Evolutionary conservation across 2,888 invertebrate genomes (phyloP).

Genomic region (Flabesymbios commensalis): DNA sequence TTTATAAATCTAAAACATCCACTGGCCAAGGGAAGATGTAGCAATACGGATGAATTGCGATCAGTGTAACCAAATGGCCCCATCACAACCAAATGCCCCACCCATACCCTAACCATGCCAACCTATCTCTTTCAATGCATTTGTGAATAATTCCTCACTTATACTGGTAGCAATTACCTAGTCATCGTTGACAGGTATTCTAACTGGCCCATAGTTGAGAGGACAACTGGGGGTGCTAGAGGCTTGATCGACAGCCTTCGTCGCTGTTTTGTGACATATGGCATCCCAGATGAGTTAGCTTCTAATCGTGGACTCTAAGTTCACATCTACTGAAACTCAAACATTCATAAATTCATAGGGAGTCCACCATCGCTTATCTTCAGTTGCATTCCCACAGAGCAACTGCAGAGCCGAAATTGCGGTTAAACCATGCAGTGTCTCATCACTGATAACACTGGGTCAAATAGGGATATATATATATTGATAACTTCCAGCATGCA

Average conservation of each 20-base stretch:
- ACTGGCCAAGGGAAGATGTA: too few species aligned
- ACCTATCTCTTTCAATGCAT: conserved; percentile 34
- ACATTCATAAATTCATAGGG: conserved; percentile 39
- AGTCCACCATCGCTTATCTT: conserved; percentile 41
- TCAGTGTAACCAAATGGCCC: conserved; percentile 35
- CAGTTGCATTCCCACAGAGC: conserved; percentile 40
- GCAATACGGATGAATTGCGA: conserved; percentile 24
- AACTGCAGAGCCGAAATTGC: conserved; percentile 42
- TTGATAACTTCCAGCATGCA: conserved; percentile 39
- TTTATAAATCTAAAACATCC: too few species aligned
- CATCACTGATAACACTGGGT: conserved; percentile 38
- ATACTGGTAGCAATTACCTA: conserved; percentile 32
- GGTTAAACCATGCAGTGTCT: conserved; percentile 42
- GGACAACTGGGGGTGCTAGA: conserved; percentile 16
- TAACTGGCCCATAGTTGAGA: conserved; percentile 38
- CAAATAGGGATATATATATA: conserved; percentile 37
- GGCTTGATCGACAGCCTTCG: conserved; percentile 35
- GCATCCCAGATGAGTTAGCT: conserved; percentile 38
- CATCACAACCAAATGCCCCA: conserved; percentile 38
- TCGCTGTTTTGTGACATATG: conserved; percentile 35
- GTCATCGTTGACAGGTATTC: conserved; percentile 38
- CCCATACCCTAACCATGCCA: conserved; percentile 25
- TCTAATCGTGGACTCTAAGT: conserved; percentile 41
- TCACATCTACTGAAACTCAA: conserved; percentile 31
- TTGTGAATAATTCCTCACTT: conserved; percentile 22